Percentiles rank a stretch among this genome's conserved stretches.
Evolutionary conservation across 2,113 vertebrate genomes (phyloP).

Genomic region (Sylvia atricapilla): DNA sequence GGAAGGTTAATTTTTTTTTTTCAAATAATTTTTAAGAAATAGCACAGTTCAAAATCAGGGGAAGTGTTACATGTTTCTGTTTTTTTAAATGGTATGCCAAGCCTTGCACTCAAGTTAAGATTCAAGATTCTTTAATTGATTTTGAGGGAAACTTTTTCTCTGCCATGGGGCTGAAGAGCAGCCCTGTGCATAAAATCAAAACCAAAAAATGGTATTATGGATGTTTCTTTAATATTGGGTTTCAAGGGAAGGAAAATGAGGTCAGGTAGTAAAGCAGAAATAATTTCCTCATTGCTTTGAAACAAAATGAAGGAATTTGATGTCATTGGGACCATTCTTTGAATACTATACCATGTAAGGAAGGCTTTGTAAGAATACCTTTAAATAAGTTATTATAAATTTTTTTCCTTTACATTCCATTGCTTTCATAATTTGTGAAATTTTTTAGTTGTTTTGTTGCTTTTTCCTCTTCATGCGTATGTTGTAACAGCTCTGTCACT

Average conservation of each 20-base stretch:
- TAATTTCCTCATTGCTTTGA: background rate
- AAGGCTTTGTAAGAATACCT: conserved; percentile 50
- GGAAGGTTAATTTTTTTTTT: background rate
- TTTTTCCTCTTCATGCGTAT: background rate
- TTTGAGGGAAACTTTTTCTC: background rate
- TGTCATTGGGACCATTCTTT: conserved; percentile 37
- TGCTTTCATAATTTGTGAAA: conserved; percentile 8
- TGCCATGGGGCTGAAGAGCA: background rate
- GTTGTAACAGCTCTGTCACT: background rate
- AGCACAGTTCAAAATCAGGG: background rate
- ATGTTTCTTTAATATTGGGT: background rate
- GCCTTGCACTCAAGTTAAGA: conserved; percentile 13
- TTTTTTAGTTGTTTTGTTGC: background rate
- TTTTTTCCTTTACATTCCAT: conserved; percentile 49
- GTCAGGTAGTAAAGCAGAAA: background rate
- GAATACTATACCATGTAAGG: conserved; percentile 21
- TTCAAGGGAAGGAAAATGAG: background rate
- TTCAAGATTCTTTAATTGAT: background rate
- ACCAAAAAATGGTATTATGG: background rate
- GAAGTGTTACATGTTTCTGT: background rate
- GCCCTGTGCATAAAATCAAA: background rate
- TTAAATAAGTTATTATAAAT: conserved; percentile 62
- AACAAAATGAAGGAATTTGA: conserved; percentile 64
- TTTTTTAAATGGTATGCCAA: background rate
- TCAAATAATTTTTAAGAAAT: background rate